Evolutionary conservation across 1,140 invertebrate genomes (phyloP).

Genomic region (Drosophila nigrodunni): DNA sequence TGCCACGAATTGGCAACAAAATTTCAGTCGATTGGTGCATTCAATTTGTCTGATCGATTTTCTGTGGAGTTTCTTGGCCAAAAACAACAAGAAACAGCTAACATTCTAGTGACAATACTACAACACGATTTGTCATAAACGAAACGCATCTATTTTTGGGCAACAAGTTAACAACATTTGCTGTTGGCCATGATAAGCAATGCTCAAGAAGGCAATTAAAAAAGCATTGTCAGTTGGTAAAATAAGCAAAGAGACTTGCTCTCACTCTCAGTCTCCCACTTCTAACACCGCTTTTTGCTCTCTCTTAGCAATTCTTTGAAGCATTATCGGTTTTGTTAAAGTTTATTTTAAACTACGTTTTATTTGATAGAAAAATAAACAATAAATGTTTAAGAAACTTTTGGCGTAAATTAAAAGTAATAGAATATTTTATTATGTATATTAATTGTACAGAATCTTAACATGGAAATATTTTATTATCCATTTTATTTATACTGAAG

Average conservation of each 20-base stretch:
- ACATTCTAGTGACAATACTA: neutral
- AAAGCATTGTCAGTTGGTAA: neutral
- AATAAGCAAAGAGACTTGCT: neutral
- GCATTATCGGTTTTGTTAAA: neutral
- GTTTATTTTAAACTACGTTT: neutral
- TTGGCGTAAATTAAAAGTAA: too few relatives aligned
- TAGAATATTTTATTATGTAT: too few relatives aligned
- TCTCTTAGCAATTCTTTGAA: neutral
- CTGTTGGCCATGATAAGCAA: neutral
- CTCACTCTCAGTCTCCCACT: neutral
- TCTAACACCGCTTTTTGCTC: too few relatives aligned
- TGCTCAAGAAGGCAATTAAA: slow-evolving; percentile 11
- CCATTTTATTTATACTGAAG: too few relatives aligned
- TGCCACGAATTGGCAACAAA: neutral
- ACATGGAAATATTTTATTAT: too few relatives aligned
- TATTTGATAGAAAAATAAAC: neutral
- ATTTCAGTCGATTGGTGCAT: slow-evolving; percentile 5
- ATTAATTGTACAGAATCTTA: too few relatives aligned
- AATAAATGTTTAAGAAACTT: too few relatives aligned
- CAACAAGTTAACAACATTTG: neutral
- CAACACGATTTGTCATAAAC: slow-evolving; percentile 19
- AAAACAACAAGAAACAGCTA: neutral
- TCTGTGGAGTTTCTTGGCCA: slow-evolving; percentile 13
- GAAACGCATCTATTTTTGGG: slow-evolving; percentile 29
- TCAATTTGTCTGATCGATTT: slow-evolving; percentile 28